These are phyloP conservation scores for Lordiphosa stackelbergi DNA, from an alignment of 1,140 invertebrate species.

Conservation along the genomic window DNA sequence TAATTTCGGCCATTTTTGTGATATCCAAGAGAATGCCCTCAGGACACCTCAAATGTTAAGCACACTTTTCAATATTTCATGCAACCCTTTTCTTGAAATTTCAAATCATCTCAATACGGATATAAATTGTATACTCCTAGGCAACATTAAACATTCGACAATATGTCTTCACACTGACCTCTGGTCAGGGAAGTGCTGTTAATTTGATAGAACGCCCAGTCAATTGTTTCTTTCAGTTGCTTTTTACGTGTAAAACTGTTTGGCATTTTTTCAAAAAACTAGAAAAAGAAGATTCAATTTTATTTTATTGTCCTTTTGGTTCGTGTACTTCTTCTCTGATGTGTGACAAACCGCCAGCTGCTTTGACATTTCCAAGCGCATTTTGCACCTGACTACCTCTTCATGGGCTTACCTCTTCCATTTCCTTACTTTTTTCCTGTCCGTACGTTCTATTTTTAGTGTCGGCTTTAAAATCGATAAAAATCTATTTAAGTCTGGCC, in stretches of 20 bases:
- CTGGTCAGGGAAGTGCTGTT: constrained; percentile 23
- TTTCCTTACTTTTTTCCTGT: constrained; percentile 40
- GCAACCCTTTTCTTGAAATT: too few relatives aligned
- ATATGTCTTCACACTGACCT: background rate
- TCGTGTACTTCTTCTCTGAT: constrained; percentile 18
- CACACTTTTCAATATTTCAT: too few relatives aligned
- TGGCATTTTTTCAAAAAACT: constrained; percentile 7
- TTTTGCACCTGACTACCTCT: constrained; percentile 58
- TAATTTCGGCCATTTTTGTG: too few relatives aligned
- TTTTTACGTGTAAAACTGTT: constrained; percentile 24
- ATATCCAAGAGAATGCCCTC: too few relatives aligned
- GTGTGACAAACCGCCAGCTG: constrained; percentile 53
- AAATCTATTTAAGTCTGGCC: constrained; percentile 69
- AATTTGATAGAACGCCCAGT: constrained; percentile 35
- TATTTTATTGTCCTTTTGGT: constrained; percentile 52
- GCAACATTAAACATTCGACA: background rate
- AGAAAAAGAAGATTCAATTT: constrained; percentile 40
- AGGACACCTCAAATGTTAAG: too few relatives aligned
- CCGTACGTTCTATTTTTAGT: constrained; percentile 65
- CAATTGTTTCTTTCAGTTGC: constrained; percentile 21
- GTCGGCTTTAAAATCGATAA: constrained; percentile 70
- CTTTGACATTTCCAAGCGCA: constrained; percentile 71
- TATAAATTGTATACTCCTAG: too few relatives aligned
- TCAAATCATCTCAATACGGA: too few relatives aligned
- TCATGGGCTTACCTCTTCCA: background rate